A percentile compares a stretch with the other conserved stretches of the same genome.
These are phyloP conservation scores for Ypsolopha scabrella DNA, from an alignment of 2,888 invertebrate genomes.

Conservation along the genomic window DNA sequence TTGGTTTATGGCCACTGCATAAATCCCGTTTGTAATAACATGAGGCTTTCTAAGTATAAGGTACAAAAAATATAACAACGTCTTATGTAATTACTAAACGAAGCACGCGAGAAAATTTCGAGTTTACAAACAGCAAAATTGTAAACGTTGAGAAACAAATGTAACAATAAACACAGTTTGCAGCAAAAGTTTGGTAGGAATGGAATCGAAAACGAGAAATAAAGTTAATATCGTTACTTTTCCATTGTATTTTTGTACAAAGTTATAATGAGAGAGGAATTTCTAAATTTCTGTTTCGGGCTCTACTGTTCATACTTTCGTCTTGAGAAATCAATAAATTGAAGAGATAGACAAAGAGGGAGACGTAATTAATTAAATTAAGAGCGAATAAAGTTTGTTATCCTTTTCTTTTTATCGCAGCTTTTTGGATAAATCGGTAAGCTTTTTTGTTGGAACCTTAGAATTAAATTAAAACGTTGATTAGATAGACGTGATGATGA, in stretches of 20 bases:
- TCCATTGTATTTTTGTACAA: slow-evolving; percentile 6
- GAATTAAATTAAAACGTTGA: no score
- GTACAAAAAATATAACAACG: no score
- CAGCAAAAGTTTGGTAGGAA: background rate
- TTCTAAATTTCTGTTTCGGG: background rate
- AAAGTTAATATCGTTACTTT: slow-evolving; percentile 6
- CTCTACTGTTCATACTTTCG: background rate
- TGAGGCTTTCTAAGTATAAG: no score
- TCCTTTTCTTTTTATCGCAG: slow-evolving; percentile 31
- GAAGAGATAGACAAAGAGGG: slow-evolving; percentile 13
- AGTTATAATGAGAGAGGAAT: slow-evolving; percentile 6
- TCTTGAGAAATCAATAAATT: background rate
- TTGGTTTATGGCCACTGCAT: no score
- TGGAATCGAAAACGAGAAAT: slow-evolving; percentile 3
- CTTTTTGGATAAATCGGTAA: background rate
- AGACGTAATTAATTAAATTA: slow-evolving; percentile 46
- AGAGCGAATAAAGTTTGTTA: slow-evolving; percentile 38
- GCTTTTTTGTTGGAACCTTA: no score
- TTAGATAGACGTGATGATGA: no score
- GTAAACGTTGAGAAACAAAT: slow-evolving; percentile 4
- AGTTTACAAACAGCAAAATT: background rate
- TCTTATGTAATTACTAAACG: no score
- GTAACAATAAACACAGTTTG: slow-evolving; percentile 6
- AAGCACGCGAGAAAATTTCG: no score
- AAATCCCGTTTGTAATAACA: no score